Evolutionary conservation across 2,113 vertebrate species (phyloP), one percentile per base, ranked within the genome.

Genomic region (Pituophis catenifer): DNA sequence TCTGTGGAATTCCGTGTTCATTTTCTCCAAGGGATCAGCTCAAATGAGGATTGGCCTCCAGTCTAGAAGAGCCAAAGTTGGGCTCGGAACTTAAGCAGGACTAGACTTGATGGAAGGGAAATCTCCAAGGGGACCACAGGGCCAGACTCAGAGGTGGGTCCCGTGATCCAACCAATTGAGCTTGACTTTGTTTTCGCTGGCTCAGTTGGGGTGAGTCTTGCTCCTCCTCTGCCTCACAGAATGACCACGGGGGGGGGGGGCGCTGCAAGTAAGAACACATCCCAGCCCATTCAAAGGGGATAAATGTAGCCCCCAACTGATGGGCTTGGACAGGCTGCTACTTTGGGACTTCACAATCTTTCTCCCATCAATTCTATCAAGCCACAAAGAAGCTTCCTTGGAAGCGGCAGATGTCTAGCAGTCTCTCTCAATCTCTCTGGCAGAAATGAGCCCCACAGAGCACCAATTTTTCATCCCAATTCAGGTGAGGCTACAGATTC

Each of bases 371-470:
- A 0, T 19, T 24, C 38, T 10, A 1, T 92, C 52, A 87, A 59
- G 65, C 48, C 29, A 0, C 0, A 0, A 48, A 75, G 55, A 3
- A n/a, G 29, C 52, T 87, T 54, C 90, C n/a, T 8, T 21, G 48
- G 8, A 81, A 0, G 0, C 52, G 24, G 26, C 53, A 29, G 54
- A 19, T 1, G 1, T 33, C 8, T 6, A 8, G 11, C 8, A 8
- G 11, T 26, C 13, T 26, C 53, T 13, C 33, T 44, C 13, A 21
- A 1, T 48, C 53, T 11, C 26, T 65, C 62, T 65, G 26, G 26
- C 62, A 65, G 13, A 86, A 75, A n/a, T 26, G 33, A 26, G 33
- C 53, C 0, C 5, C 48, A 21, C 26, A n/a, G 59, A 6, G 33
- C 24, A 1, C 90, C 17, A 5, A n/a, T 21, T 19, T 57, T 17